These are phyloP conservation scores for Gambusia holbrooki DNA, from an alignment of 2,113 vertebrate genomes.

Conservation along the genomic window DNA sequence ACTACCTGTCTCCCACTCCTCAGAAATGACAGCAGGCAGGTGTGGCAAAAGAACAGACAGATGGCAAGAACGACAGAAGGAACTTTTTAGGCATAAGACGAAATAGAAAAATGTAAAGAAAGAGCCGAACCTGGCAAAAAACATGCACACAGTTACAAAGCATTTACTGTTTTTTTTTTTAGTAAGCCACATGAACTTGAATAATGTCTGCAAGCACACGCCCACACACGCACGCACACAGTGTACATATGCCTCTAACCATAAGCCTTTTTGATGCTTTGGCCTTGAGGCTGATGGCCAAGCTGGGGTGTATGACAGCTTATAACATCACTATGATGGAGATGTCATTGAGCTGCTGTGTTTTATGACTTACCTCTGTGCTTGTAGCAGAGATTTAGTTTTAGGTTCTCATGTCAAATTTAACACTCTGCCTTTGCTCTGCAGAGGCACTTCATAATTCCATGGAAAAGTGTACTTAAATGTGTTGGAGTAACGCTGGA, in stretches of 20 bases:
- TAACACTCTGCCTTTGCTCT: constrained; percentile 7
- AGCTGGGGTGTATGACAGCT: constrained; percentile 62
- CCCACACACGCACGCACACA: constrained; percentile 7
- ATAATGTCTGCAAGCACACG: constrained; percentile 14
- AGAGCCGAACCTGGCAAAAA: constrained; percentile 21
- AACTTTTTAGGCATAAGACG: constrained; percentile 62
- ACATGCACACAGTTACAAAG: constrained; percentile 2
- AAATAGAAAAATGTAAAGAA: constrained; percentile 49
- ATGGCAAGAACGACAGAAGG: constrained; percentile 72
- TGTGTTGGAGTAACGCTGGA: not conserved
- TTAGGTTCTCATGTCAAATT: constrained; percentile 5
- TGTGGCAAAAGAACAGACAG: constrained; percentile 69
- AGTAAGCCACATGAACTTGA: constrained; percentile 31
- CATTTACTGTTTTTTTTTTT: constrained; percentile 21
- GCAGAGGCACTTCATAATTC: not conserved
- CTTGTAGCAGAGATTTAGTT: constrained; percentile 51
- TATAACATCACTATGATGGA: constrained; percentile 74
- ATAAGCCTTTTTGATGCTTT: constrained; percentile 58
- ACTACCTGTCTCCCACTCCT: constrained; percentile 33
- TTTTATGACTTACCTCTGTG: constrained; percentile 64
- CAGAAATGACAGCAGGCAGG: constrained; percentile 65
- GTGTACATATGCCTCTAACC: constrained; percentile 44
- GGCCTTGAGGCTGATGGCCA: constrained; percentile 70
- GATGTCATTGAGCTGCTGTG: constrained; percentile 67
- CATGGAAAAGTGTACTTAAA: not conserved